phyloP scores from a whole-genome alignment of 2,113 vertebrate genomes.

The Micronycteris hirsuta region DNA sequence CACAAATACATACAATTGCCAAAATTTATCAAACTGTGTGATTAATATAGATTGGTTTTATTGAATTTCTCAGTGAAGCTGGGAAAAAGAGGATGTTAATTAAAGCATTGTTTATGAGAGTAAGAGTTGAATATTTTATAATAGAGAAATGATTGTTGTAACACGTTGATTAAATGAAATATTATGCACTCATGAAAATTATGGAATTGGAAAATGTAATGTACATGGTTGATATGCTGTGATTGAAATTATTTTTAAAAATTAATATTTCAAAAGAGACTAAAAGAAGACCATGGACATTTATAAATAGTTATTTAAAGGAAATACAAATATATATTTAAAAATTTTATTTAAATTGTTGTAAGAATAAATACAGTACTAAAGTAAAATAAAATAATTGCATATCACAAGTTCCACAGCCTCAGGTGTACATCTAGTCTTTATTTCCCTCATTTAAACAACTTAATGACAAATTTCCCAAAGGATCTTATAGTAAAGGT shows the following conservation, averaged over 20 bases:
- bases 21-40: not conserved
- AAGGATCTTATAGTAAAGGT: not conserved
- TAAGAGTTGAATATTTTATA: constrained; percentile 15
- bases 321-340: not conserved
- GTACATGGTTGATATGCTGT: not conserved
- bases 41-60: not conserved
- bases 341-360: not conserved
- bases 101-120: not conserved
- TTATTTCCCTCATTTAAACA: not conserved
- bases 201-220: not conserved
- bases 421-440: not conserved
- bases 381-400: not conserved
- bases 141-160: not conserved
- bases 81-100: not conserved
- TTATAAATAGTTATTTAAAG: not conserved
- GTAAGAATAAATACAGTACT: not conserved
- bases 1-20: not conserved
- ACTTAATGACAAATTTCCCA: not conserved
- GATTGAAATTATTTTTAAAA: not conserved
- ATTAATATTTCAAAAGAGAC: not conserved
- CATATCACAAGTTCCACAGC: not conserved
- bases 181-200: not conserved
- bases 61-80: not conserved
- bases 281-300: not conserved
- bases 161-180: not conserved